These are phyloP conservation scores for Ephestia elutella DNA, from an alignment of 1,140 invertebrate genomes.

Conservation along the genomic window DNA sequence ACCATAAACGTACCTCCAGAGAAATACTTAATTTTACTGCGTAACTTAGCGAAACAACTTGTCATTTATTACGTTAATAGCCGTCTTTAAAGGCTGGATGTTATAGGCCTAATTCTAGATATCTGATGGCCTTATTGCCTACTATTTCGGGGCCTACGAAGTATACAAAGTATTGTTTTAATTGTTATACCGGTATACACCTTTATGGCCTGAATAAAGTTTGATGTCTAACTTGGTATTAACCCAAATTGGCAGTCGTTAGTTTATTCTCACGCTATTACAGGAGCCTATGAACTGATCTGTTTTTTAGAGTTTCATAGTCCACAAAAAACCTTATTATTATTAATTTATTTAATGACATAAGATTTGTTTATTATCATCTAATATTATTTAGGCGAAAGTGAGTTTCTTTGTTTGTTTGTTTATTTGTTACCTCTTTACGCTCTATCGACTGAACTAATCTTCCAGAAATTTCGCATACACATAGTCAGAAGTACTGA, in stretches of 20 bases:
- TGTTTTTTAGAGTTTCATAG: no score
- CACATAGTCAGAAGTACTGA: no score
- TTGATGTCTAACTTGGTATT: no score
- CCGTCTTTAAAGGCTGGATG: background rate
- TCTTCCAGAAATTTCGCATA: no score
- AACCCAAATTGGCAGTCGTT: background rate
- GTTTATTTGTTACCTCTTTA: no score
- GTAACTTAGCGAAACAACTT: slow-evolving; percentile 10
- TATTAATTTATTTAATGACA: no score
- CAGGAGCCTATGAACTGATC: no score
- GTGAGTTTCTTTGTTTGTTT: no score
- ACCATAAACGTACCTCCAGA: slow-evolving; percentile 8
- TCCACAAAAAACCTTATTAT: no score
- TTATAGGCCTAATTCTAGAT: background rate
- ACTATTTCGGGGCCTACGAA: background rate
- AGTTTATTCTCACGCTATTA: background rate
- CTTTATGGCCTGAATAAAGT: background rate
- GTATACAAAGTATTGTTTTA: background rate
- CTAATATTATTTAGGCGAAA: no score
- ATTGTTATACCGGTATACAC: background rate
- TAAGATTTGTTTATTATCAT: no score
- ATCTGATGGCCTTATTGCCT: background rate
- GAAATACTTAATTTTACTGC: slow-evolving; percentile 17
- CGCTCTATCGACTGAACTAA: no score
- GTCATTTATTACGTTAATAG: slow-evolving; percentile 6